Base-by-base conservation (phyloP, 2,113 vertebrate genomes). In the Eleginops maclovinus region DNA sequence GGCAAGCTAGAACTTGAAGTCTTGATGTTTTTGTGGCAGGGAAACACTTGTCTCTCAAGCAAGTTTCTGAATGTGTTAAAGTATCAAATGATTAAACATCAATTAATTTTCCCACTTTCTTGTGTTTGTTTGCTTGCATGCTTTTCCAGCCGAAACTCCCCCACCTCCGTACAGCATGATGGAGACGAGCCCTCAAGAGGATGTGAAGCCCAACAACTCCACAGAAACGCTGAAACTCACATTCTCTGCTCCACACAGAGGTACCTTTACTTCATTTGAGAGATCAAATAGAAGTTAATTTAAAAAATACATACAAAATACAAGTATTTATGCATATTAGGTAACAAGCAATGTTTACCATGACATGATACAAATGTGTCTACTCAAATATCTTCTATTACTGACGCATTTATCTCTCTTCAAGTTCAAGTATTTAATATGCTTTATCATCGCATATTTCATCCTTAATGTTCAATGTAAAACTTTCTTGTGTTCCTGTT, bases 91-190 rank as follows among this genome's bases (percentile, higher is more conserved):
- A 62, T 3, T 36, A 31, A 26, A 31, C 41, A 5, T 80, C 2
- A 22, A 0, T 53, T 21, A 2, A 2, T 43, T 64, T 46, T 46
- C n/a, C 49, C 10, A 21, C 51, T 76, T 13, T 51, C 2, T 2
- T 58, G 10, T 55, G 26, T 77, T 15, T 36, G 31, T 22, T n/a
- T n/a, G n/a, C n/a, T n/a, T 13, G 21, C 43, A 16, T 63, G 44
- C 46, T 66, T 69, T 56, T 64, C 67, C 82, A 96, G 95, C 95
- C 62, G 96, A 97, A 89, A 96, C 96, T 49, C 96, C 97, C 24
- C 96, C 96, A 13, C 96, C 93, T 0, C 96, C 96, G 1, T 97
- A 96, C 89, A 96, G 95, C 72, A 93, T 94, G 90, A 95, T 96
- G 93, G 96, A 97, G 87, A 92, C 93, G 1, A 92, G 81, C 49